Evolutionary conservation across 2,113 vertebrate genomes (phyloP).

Genomic region (Heloderma charlesbogerti): DNA sequence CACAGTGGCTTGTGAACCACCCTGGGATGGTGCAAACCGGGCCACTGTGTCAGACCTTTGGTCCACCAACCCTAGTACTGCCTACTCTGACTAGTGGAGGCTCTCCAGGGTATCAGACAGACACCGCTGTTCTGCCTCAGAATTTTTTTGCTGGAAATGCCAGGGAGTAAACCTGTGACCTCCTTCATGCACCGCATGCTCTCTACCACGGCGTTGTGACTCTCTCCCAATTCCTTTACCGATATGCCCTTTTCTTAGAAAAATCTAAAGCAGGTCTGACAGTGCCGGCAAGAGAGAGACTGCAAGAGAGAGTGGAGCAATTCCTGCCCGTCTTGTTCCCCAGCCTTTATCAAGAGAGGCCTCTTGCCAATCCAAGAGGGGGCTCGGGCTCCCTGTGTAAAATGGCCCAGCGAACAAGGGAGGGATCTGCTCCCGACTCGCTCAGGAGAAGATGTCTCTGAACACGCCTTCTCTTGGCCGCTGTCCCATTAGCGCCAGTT

Average conservation of each 20-base stretch:
- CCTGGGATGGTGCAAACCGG: too few relatives aligned
- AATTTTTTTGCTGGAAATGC: not conserved
- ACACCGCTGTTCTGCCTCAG: not conserved
- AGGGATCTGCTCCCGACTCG: not conserved
- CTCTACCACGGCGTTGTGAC: not conserved
- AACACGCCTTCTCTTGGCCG: not conserved
- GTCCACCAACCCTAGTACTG: too few relatives aligned
- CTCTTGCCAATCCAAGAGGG: too few relatives aligned
- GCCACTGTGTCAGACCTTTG: too few relatives aligned
- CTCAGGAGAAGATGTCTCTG: not conserved
- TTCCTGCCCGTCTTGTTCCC: not conserved
- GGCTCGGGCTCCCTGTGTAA: not conserved
- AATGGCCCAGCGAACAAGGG: not conserved
- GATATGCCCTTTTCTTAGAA: not conserved
- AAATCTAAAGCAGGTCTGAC: not conserved
- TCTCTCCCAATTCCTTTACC: not conserved
- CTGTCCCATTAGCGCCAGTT: not conserved
- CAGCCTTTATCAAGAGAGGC: not conserved
- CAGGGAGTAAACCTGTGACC: not conserved
- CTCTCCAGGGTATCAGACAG: not conserved
- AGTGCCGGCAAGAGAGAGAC: not conserved
- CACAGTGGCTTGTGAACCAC: too few relatives aligned
- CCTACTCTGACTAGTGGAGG: too few relatives aligned
- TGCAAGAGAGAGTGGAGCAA: not conserved
- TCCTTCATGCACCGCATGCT: not conserved